Base-by-base conservation (phyloP, 2,113 vertebrate species). In the Burhinus oedicnemus region DNA sequence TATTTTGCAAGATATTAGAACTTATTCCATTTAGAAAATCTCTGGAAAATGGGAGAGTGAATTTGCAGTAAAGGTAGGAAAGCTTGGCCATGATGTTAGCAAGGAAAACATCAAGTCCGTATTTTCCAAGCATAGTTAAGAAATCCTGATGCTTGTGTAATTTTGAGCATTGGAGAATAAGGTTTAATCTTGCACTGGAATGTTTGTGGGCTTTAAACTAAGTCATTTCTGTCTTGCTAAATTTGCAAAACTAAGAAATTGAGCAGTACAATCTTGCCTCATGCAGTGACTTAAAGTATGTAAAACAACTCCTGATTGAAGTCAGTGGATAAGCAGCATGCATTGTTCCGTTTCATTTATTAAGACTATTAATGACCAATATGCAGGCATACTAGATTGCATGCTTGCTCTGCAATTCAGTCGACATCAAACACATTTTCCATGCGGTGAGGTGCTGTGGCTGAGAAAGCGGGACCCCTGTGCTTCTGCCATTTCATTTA, bases 401-500 rank as follows among this genome's bases (percentile, higher is more conserved):
- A 4, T 42, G 38, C n/a, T 58, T 58, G 44, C 64, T 75, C 62
- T 36, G 34, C 34, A 5, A 36, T 75, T 51, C 47, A 80, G 26
- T 30, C 55, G 47, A 7, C 36, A 29, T 27, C 72, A 79, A 44
- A 58, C 30, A 11, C 25, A 7, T 70, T 58, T 89, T 60, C 51
- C 30, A 4, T 8, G 38, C 30, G 62, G 62, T 65, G 74, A 80
- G 36, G 16, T 44, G n/a, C 54, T 51, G 66, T 40, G 42, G 5
- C 34, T 83, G 54, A 47, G 34, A 51, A 25, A 38, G 26, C 5
- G 0, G 57, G 42, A 65, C 55, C 15, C 0, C 0, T 12, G 34
- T 29, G 34, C 68, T 85, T 22, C 26, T 70, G 61, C 34, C 11
- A 4, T 30, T 40, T 69, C 11, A 22, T 64, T 80, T 58, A 11